Base-by-base conservation (phyloP, 2,113 vertebrate species). In the Otis tarda region DNA sequence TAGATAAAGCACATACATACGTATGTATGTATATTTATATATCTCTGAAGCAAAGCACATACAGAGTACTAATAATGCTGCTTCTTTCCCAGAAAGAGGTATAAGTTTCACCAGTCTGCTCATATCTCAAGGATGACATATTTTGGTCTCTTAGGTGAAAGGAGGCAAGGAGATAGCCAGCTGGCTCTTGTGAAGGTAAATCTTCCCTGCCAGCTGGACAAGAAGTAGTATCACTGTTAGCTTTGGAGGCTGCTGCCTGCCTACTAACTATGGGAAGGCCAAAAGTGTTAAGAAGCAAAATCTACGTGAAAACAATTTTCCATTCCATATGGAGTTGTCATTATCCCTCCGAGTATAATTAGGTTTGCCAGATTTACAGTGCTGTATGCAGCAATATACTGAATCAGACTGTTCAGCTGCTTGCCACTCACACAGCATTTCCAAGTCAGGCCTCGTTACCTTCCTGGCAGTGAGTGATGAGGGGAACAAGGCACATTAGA, bases 301-400 rank as follows among this genome's bases (percentile, higher is more conserved):
- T 87, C 80, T 63, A 85, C 86, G 65, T 87, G 71, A 92, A 93
- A 95, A 87, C 39, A 63, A 70, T 96, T 97, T 97, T 95, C 96
- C 83, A 86, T 84, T 90, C 95, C 91, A 94, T 79, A 83, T 90
- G 90, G 92, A 96, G 78, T 95, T 97, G 82, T 97, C 90, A 87
- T 96, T 94, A 97, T 81, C 53, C 81, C 27, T 88, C 45, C 2
- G 67, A 87, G 89, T 82, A 16, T 78, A 92, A 95, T 91, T 87
- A 91, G 41, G 45, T 85, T 89, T 97, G 95, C 89, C 95, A 96
- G 89, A 85, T 85, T 94, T 81, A 39, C 85, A 75, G 73, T 49
- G 86, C 59, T 59, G 90, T 59, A n/a, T 78, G 81, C 39, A 19
- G 68, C 63, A 52, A 53, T 45, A 22, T 86, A 74, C 60, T 55